Evolutionary conservation across 2,888 invertebrate species (phyloP), one percentile per base, ranked within the genome.

Genomic region (Drosophila ustulata): DNA sequence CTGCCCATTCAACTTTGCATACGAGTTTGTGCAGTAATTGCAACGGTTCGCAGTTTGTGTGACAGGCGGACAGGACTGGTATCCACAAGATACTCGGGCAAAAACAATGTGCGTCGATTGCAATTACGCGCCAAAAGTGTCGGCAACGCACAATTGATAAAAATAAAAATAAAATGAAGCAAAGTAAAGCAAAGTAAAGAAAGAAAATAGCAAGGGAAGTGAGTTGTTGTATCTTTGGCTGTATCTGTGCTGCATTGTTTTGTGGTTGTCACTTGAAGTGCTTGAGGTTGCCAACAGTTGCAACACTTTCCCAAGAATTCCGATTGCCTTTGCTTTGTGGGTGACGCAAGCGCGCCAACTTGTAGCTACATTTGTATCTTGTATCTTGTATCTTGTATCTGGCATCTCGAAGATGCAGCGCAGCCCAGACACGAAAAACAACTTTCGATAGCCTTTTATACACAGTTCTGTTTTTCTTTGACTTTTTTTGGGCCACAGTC

Each of bases 251-350:
- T 50, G 71, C 71, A 75, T 73, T 79, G 72, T 77, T 77, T 64
- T 72, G 79, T 65, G 75, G 75, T 80, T 81, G 86, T 81, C 86
- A 88, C 88, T 85, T 87, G 77, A 80, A 85, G 85, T 87, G 88
- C 87, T 84, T 80, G 80, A 67, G 58, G 66, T 68, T 72, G 66
- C 66, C 66, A 47, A 63, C 39, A 18, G 63, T 82, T 87, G 86
- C 85, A 85, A 82, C 88, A 85, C 88, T 88, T 81, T 83, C 85
- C 61, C 74, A 75, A 85, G 83, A 88, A 85, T 75, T 75, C 72
- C 72, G 68, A 70, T 76, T 67, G 64, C 55, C 59, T 66, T 41
- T 30, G 28, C 5, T 28, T 39, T 55, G 69, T 69, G 69, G 67
- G 75, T 77, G 74, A 71, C 55, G 80, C 80, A 77, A 80, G 62